Base-by-base conservation (phyloP, 37 sponge, comb jelly and placozoan genomes). In the Eunapius fragilis region DNA sequence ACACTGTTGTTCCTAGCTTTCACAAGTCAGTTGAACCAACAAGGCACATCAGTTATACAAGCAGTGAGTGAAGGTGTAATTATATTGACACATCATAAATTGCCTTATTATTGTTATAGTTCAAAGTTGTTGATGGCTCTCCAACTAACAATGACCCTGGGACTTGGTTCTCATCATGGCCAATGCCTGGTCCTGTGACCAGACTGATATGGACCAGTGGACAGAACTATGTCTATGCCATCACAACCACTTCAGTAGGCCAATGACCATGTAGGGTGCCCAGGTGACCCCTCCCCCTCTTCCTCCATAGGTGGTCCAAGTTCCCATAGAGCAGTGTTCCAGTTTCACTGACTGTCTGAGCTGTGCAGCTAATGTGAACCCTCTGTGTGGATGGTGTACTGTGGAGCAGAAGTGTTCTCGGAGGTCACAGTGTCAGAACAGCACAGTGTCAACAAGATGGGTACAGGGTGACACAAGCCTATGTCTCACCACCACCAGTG, bases 331-430 rank as follows among this genome's bases (percentile, higher is more conserved):
- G 71, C 79, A 71, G 74, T 93, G 93, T 49, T 83, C 87, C 67
- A 75, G 37, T 34, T 71, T 67, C 34, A 75, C 74, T 12, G 69
- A 85, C 71, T 93, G 93, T 70, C 38, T 37, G 33, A 37, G 75
- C 49, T 93, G 93, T 72, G 49, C 77, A 27, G 81, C 13, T 68
- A 31, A 74, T 38, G 23, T 25, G 67, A 88, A 91, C 79, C 94
- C 94, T 28, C 80, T 96, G 71, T 96, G 96, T 88, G 96, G 96
- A 12, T 96, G 96, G 96, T 96, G 96, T 86, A 81, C 78, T 32
- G 84, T 96, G 68, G 94, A 96, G 89, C 89, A 91, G 81, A 91
- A 91, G 92, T 96, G 96, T 76, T 91, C 89, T 68, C 80, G 92
- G 50, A 81, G 69, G 77, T 80, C 87, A 45, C 76, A 83, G 76